A percentile compares a stretch with the other conserved stretches of the same genome.
These are phyloP conservation scores for Tinea pellionella DNA, from an alignment of 2,888 invertebrate genomes.

Conservation along the genomic window DNA sequence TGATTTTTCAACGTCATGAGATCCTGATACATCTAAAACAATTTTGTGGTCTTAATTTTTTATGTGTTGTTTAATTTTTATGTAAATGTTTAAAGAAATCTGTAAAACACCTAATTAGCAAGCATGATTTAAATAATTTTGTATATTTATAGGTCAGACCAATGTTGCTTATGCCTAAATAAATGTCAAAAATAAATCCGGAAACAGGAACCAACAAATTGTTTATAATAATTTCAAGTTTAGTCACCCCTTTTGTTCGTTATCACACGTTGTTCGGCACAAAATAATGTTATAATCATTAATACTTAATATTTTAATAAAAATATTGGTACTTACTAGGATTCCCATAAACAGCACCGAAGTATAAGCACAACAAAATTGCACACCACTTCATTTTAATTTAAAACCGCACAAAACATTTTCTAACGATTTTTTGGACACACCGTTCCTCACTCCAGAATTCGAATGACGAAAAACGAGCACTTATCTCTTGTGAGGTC, in stretches of 20 bases:
- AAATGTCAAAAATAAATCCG: neutral
- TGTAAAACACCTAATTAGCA: too few species aligned
- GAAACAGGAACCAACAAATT: neutral
- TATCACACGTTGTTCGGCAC: too few species aligned
- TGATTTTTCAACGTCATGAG: too few species aligned
- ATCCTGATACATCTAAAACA: too few species aligned
- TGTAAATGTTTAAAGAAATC: too few species aligned
- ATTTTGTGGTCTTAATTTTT: too few species aligned
- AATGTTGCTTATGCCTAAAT: too few species aligned
- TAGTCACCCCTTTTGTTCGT: neutral
- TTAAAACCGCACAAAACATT: constrained; percentile 19
- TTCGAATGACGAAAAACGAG: constrained; percentile 41
- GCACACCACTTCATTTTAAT: constrained; percentile 48
- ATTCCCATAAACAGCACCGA: constrained; percentile 39
- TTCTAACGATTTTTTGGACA: neutral
- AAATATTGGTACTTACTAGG: constrained; percentile 45
- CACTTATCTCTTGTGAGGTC: constrained; percentile 34
- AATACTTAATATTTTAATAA: too few species aligned
- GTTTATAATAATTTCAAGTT: neutral
- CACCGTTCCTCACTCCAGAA: constrained; percentile 28
- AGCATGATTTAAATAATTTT: too few species aligned
- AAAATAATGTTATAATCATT: too few species aligned
- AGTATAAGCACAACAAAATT: constrained; percentile 49
- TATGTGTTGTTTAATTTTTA: too few species aligned
- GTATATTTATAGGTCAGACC: too few species aligned